Percentiles rank a stretch among this genome's conserved stretches.
Evolutionary conservation across 1,140 invertebrate genomes (phyloP).

Genomic region (Atta texana): DNA sequence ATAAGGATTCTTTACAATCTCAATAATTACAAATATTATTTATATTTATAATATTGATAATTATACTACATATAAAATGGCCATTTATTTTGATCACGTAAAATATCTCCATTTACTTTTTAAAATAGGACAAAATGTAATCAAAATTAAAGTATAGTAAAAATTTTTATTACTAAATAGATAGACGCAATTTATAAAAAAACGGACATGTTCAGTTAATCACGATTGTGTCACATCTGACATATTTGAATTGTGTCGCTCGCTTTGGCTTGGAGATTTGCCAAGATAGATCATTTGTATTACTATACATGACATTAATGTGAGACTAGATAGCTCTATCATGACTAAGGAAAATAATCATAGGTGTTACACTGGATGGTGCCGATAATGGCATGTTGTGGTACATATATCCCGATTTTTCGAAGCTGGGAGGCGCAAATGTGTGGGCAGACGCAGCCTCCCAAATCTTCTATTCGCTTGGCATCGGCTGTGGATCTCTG

Average conservation of each 20-base stretch:
- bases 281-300: neutral
- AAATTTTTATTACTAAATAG: neutral
- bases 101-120: neutral
- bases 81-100: neutral
- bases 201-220: neutral
- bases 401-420: conserved; percentile 93
- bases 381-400: conserved; percentile 90
- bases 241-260: neutral
- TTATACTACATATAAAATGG: too few species aligned
- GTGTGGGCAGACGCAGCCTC: conserved; percentile 90
- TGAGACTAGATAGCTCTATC: neutral
- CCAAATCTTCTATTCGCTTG: conserved; percentile 92
- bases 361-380: conserved; percentile 90
- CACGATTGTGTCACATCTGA: neutral
- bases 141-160: too few species aligned
- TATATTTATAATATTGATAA: too few species aligned
- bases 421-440: conserved; percentile 86
- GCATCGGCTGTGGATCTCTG: conserved; percentile 90
- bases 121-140: neutral
- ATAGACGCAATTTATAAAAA: too few species aligned
- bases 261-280: neutral
- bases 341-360: conserved; percentile 39
- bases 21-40: too few species aligned
- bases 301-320: neutral
- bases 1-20: too few species aligned